Evolutionary conservation across 2,113 vertebrate genomes (phyloP), one percentile per base, ranked within the genome.

Genomic region (Cynocephalus volans): DNA sequence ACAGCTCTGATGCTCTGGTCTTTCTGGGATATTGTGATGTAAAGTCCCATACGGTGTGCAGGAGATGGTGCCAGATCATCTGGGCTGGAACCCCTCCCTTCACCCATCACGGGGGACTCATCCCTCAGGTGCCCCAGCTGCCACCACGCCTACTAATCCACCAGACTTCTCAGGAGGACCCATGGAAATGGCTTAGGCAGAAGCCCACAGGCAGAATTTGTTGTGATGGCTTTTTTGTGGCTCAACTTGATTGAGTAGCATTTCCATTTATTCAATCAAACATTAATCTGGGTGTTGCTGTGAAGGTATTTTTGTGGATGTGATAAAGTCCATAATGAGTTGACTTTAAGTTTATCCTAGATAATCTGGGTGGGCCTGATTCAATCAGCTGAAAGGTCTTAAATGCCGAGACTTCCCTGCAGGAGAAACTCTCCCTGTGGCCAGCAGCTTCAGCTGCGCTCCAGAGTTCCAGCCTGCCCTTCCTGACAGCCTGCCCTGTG

Each of bases 11-110:
- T 21, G 1, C 33, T 50, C 52, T 67, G 8, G 10, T 45, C 56
- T 31, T 69, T 33, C 58, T 50, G 65, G 56, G 31, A 52, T 33
- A 18, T 41, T 15, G 12, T 15, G 45, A 4, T 28, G 6, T 10
- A 26, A 72, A 67, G 28, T 45, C 15, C 69, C 33, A 1, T 0
- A 8, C 2, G 12, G 6, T n/a, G 18, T 6, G 14, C 83, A 73
- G 64, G 36, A 0, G 67, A 64, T 31, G 28, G 58, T 18, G 15
- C 62, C 18, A 10, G 23, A 11, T 14, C 3, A 21, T 19, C n/a
- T 24, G 11, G 62, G 19, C 64, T 60, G 26, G 26, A 19, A 2
- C 6, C 31, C 21, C 24, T 64, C 45, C 90, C 11, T 36, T 52
- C 18, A 9, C 52, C 64, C 41, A 41, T 41, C 41, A 3, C 17